Evolutionary conservation across 1,140 invertebrate species (phyloP).

Genomic region (Zaprionus africanus): DNA sequence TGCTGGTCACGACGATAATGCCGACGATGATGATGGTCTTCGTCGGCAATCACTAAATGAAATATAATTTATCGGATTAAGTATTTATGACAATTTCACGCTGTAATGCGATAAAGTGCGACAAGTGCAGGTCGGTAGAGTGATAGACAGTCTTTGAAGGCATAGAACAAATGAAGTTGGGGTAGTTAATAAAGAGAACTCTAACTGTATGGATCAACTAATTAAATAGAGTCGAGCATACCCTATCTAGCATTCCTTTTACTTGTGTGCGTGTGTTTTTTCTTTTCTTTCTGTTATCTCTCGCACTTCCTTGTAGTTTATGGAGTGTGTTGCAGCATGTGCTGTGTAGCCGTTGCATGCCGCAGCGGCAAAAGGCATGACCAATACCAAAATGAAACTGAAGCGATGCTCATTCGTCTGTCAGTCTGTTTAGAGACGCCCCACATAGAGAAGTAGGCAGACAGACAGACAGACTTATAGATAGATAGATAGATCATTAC

Average conservation of each 20-base stretch:
- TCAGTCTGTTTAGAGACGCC: conserved; percentile 36
- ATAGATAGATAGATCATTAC: conserved; percentile 47
- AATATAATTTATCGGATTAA: conserved; percentile 78
- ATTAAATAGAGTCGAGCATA: not conserved
- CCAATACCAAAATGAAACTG: conserved; percentile 36
- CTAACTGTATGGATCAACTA: not conserved
- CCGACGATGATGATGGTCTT: conserved; percentile 32
- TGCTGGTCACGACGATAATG: conserved; percentile 40
- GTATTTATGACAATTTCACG: conserved; percentile 76
- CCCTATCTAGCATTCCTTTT: conserved; percentile 5
- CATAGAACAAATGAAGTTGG: not conserved
- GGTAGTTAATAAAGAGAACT: not conserved
- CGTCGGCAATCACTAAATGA: conserved; percentile 47
- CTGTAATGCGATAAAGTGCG: conserved; percentile 39
- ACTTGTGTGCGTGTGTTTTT: not conserved
- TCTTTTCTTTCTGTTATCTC: conserved; percentile 36
- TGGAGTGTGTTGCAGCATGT: conserved; percentile 61
- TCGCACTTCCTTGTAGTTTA: conserved; percentile 74
- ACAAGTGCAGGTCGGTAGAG: not conserved
- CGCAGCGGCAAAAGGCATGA: conserved; percentile 60
- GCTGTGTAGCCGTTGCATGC: conserved; percentile 51
- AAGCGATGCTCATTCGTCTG: conserved; percentile 23
- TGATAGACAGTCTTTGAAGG: not conserved
- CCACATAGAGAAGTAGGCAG: conserved; percentile 46
- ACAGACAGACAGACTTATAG: conserved; percentile 2